Percentiles rank a stretch among this genome's conserved stretches.
Evolutionary conservation across 2,113 vertebrate species (phyloP).

Genomic region (Hymenochirus boettgeri): DNA sequence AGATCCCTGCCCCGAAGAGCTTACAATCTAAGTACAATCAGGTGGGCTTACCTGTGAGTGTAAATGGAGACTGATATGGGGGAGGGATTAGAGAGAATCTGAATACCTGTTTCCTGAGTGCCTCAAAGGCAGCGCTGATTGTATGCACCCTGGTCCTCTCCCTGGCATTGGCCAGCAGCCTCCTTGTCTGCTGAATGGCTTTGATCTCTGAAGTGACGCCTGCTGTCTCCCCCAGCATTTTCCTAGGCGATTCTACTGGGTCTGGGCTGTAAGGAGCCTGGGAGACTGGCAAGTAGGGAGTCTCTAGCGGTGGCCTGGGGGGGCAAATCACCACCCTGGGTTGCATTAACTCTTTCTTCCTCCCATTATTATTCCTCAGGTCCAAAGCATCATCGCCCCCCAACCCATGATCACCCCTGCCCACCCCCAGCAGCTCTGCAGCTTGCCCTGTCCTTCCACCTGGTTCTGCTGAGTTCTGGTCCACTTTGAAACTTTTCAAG

Average conservation of each 20-base stretch:
- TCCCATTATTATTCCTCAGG: constrained; percentile 45
- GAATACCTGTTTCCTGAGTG: constrained; percentile 87
- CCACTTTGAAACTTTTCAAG: constrained; percentile 56
- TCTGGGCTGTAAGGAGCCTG: constrained; percentile 57
- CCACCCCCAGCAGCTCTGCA: background rate
- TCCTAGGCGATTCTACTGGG: constrained; percentile 64
- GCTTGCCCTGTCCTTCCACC: constrained; percentile 6
- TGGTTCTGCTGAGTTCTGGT: constrained; percentile 43
- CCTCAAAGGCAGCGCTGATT: constrained; percentile 95
- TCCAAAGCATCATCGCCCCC: constrained; percentile 43
- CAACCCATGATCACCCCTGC: background rate
- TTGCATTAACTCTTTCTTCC: constrained; percentile 26
- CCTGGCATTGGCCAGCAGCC: constrained; percentile 88
- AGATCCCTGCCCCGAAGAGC: no score
- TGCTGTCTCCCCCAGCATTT: constrained; percentile 49
- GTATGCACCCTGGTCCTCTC: constrained; percentile 92
- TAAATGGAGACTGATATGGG: background rate
- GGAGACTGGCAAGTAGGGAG: constrained; percentile 38
- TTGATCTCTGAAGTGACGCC: constrained; percentile 77
- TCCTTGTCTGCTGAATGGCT: constrained; percentile 89
- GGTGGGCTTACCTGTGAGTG: background rate
- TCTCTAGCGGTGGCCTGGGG: constrained; percentile 40
- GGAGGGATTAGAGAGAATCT: background rate
- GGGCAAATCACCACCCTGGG: constrained; percentile 56
- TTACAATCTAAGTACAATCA: no score